These are phyloP conservation scores for Perca schrenkii DNA, from an alignment of 2,113 vertebrate species.

Conservation along the genomic window DNA sequence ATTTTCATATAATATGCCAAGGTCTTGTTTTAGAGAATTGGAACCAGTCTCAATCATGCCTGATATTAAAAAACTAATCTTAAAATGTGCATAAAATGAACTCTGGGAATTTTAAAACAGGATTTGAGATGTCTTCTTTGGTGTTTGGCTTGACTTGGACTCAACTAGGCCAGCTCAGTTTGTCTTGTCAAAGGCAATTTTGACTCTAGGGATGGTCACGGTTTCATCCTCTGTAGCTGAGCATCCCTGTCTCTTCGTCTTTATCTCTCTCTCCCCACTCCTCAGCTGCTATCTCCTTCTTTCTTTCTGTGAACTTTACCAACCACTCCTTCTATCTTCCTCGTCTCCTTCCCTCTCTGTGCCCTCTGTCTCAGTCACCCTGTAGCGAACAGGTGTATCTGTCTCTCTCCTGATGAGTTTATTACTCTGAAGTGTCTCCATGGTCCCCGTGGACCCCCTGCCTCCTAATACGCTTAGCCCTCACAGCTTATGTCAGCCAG, in stretches of 20 bases:
- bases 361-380: conserved; percentile 71
- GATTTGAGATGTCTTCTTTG: conserved; percentile 49
- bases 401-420: conserved; percentile 81
- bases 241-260: conserved; percentile 54
- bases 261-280: conserved; percentile 22
- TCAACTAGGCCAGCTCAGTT: conserved; percentile 63
- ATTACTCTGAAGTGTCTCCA: conserved; percentile 81
- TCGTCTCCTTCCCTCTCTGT: conserved; percentile 35
- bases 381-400: conserved; percentile 81
- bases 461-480: conserved; percentile 80
- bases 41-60: background rate
- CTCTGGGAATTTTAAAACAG: conserved; percentile 29
- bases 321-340: conserved; percentile 36
- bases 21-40: background rate
- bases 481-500: conserved; percentile 78
- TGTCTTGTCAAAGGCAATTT: conserved; percentile 64
- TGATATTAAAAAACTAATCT: conserved; percentile 8
- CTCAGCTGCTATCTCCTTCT: conserved; percentile 34
- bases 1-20: conserved; percentile 2
- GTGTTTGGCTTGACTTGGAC: conserved; percentile 53
- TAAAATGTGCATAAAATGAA: background rate
- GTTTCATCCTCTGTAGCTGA: conserved; percentile 41
- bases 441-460: conserved; percentile 73
- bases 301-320: conserved; percentile 30
- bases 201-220: conserved; percentile 53